Evolutionary conservation across 2,797 vertebrate species (phyloP).

Genomic region (Harpagifer antarcticus): DNA sequence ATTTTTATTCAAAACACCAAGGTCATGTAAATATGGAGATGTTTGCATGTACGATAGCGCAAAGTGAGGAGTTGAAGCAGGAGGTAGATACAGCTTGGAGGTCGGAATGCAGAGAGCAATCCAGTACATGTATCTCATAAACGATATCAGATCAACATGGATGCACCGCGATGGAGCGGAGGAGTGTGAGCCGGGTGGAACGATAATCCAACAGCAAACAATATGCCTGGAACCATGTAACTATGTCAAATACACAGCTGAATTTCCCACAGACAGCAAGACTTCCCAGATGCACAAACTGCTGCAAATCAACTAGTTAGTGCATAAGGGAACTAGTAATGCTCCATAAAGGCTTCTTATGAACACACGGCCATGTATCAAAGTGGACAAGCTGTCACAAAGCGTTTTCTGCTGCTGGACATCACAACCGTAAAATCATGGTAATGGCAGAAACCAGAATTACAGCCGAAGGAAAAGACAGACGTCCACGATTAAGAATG

Average conservation of each 20-base stretch:
- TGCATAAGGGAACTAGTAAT: constrained; percentile 38
- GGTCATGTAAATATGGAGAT: neutral
- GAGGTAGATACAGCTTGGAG: constrained; percentile 44
- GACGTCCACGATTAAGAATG: constrained; percentile 40
- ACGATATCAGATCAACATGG: constrained; percentile 50
- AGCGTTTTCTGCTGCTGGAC: constrained; percentile 69
- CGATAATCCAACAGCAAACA: constrained; percentile 51
- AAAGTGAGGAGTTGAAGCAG: constrained; percentile 31
- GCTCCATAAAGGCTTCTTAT: constrained; percentile 24
- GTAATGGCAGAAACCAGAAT: constrained; percentile 64
- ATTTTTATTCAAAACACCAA: neutral
- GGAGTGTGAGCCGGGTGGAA: constrained; percentile 13
- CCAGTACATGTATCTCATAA: constrained; percentile 54
- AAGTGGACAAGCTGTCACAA: constrained; percentile 71
- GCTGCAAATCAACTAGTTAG: constrained; percentile 45
- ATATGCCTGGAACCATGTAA: constrained; percentile 29
- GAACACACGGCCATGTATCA: constrained; percentile 55
- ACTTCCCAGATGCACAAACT: constrained; percentile 36
- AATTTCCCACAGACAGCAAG: constrained; percentile 33
- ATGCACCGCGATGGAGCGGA: constrained; percentile 9
- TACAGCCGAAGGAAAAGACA: constrained; percentile 32
- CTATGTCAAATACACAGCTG: neutral
- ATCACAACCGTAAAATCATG: constrained; percentile 62
- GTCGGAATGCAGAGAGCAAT: constrained; percentile 52
- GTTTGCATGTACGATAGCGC: constrained; percentile 2